Conservation (phyloP, 1,140 invertebrate genomes). For the Sitodiplosis mosellana region DNA sequence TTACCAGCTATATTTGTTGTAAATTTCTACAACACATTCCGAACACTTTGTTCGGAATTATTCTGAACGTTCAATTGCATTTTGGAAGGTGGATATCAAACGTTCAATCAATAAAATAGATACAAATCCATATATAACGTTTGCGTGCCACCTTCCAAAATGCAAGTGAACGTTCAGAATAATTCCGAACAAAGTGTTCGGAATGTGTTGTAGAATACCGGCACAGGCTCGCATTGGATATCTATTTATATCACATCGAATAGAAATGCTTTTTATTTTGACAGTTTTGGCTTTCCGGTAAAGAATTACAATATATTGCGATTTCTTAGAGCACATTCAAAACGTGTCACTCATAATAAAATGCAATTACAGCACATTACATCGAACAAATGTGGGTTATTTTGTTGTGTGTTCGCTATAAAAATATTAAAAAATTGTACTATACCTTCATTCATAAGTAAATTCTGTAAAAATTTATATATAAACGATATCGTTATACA, state of each 20-base stretch:
- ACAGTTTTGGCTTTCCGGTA: neutral
- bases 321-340: neutral
- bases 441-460: neutral
- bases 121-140: no score
- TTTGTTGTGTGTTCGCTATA: neutral
- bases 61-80: no score
- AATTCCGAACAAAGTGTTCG: no score
- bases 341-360: neutral
- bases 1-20: neutral
- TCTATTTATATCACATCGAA: neutral
- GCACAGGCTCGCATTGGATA: neutral
- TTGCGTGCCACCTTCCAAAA: no score
- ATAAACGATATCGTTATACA: neutral
- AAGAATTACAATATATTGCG: neutral
- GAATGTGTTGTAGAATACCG: neutral
- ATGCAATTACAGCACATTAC: neutral
- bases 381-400: neutral
- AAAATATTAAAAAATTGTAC: neutral
- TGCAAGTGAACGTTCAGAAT: no score
- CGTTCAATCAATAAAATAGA: no score
- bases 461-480: neutral
- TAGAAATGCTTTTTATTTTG: neutral
- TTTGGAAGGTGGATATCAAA: no score
- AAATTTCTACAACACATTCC: no score
- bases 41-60: no score